Evolutionary conservation across 2,113 vertebrate species (phyloP).

Genomic region (Nycticryphes semicollaris): DNA sequence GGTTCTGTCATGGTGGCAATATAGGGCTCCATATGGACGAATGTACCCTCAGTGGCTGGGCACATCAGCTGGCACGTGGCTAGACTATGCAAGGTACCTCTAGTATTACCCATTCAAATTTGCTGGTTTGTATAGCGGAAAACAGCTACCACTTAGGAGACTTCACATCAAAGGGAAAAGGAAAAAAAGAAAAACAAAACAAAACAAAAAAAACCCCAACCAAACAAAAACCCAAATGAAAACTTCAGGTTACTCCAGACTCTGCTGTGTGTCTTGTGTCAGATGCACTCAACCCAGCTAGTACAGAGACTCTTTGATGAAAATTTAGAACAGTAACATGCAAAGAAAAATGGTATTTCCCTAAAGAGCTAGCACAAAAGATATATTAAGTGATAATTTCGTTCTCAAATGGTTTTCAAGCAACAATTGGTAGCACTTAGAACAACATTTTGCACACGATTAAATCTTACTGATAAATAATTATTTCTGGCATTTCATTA

Average conservation of each 20-base stretch:
- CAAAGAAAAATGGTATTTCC: constrained; percentile 17
- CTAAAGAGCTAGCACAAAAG: constrained; percentile 8
- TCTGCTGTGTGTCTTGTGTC: not conserved
- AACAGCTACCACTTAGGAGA: not conserved
- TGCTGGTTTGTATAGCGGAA: not conserved
- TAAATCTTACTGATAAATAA: constrained; percentile 49
- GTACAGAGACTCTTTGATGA: constrained; percentile 9
- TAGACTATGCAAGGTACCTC: accelerated
- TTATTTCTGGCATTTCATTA: constrained; percentile 54
- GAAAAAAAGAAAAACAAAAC: not conserved
- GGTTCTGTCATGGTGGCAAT: not conserved
- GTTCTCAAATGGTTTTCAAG: constrained; percentile 12
- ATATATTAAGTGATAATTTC: constrained; percentile 48
- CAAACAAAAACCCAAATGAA: not conserved
- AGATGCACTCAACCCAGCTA: not conserved
- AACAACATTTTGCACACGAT: constrained; percentile 40
- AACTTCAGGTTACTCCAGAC: not conserved
- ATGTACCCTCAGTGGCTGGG: not conserved
- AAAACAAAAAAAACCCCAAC: not conserved
- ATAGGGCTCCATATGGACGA: not conserved
- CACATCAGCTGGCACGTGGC: not conserved
- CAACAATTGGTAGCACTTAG: constrained; percentile 43
- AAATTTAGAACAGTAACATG: not conserved
- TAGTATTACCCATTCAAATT: not conserved
- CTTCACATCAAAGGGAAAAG: not conserved